Percentiles rank a stretch among this genome's conserved stretches.
phyloP scores from a whole-genome alignment of 1,140 invertebrate genomes.

The Amyelois transitella region DNA sequence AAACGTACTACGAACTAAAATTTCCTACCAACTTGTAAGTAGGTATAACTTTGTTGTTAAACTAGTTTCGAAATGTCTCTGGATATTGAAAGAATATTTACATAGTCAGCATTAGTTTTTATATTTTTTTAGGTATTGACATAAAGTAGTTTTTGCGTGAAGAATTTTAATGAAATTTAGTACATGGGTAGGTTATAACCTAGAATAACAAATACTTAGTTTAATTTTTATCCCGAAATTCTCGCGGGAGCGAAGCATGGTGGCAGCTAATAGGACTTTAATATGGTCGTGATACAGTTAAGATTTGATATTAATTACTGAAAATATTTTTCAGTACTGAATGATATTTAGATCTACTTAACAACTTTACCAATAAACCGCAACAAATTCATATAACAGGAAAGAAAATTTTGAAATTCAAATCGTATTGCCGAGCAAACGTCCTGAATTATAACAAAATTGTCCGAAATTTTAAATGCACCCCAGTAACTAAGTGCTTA shows the following conservation, averaged over 20 bases:
- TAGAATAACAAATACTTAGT: no score
- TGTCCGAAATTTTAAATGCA: slow-evolving; percentile 5
- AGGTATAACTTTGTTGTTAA: neutral
- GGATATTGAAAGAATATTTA: neutral
- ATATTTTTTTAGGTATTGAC: no score
- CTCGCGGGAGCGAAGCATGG: no score
- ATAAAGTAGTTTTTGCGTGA: no score
- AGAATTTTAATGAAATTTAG: no score
- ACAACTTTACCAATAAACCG: neutral
- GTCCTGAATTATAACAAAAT: slow-evolving; percentile 1
- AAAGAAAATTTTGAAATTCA: neutral
- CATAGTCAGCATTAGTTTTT: no score
- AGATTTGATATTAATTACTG: no score
- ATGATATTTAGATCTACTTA: neutral
- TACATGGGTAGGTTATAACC: no score
- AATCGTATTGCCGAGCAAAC: neutral
- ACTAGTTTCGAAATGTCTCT: neutral
- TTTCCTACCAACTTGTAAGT: neutral
- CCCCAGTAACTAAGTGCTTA: slow-evolving; percentile 1
- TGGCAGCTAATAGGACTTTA: no score
- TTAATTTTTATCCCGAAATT: no score
- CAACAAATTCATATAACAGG: neutral
- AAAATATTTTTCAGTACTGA: no score
- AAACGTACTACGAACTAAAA: slow-evolving; percentile 7
- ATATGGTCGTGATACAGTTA: no score